Evolutionary conservation across 2,797 vertebrate genomes (phyloP), one percentile per base, ranked within the genome.

Genomic region (Sylvia borin): DNA sequence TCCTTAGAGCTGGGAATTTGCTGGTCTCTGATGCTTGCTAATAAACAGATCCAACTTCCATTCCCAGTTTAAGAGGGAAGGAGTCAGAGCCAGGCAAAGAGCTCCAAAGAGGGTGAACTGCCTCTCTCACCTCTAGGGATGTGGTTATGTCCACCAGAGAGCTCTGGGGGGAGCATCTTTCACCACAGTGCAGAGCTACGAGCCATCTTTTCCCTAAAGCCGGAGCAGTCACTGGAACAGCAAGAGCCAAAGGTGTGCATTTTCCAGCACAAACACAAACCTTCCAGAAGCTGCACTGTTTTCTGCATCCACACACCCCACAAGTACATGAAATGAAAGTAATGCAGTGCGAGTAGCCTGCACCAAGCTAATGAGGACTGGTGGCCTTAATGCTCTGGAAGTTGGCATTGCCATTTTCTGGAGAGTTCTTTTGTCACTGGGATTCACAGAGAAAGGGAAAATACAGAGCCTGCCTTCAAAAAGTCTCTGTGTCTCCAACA

Each of bases 401-500:
- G 54, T 51, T 1, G 1, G 45, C 60, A n/a, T 55, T 34, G 29
- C 31, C 6, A 4, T 54, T 80, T 85, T 91, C 88, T 74, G 90
- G 82, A 20, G 9, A 79, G 79, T 57, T 80, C 54, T 85, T 97
- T 66, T 90, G 79, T 94, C 72, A 66, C 60, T 19, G 53, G 85
- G 90, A 92, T 74, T 38, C 77, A 65, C 32, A 50, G 21, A 60
- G 43, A 40, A 55, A 80, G 42, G 42, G 74, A 93, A 96, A 92
- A 91, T 32, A 61, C 0, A 2, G 73, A 90, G 50, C 47, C 65
- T 92, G 66, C 65, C 68, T 92, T 91, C 81, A 62, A 91, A 85
- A 96, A 93, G 81, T 58, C 95, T 84, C 25, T 20, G 78, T 55
- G 38, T 47, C 71, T 91, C 91, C 94, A 95, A 94, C 93, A 92